Evolutionary conservation across 2,888 invertebrate genomes (phyloP).

Genomic region (Criorhina ranunculi): DNA sequence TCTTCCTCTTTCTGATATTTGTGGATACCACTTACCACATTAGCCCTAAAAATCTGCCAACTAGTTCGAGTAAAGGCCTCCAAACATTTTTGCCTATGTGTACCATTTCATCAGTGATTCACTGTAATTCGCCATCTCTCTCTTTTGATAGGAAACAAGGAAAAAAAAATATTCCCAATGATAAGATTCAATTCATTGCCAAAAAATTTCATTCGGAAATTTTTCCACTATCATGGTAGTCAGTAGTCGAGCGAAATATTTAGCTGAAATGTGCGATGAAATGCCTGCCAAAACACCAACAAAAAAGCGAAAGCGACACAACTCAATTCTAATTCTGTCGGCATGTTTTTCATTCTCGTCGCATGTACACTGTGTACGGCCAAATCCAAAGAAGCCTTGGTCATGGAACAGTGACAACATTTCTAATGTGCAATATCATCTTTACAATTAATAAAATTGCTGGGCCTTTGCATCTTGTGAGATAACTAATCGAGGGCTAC

Average conservation of each 20-base stretch:
- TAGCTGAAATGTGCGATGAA: constrained; percentile 39
- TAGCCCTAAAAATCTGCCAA: no score
- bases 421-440: constrained; percentile 41
- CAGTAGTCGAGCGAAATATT: constrained; percentile 41
- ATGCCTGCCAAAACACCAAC: constrained; percentile 9
- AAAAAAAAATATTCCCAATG: constrained; percentile 17
- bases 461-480: constrained; percentile 21
- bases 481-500: constrained; percentile 5
- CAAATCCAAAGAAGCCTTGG: constrained; percentile 15
- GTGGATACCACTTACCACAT: no score
- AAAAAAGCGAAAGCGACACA: not conserved
- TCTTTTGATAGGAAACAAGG: not conserved
- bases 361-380: no score
- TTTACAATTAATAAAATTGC: constrained; percentile 27
- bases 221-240: constrained; percentile 39
- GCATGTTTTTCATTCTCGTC: constrained; percentile 6
- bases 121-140: constrained; percentile 14
- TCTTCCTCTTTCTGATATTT: no score
- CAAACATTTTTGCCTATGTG: not conserved
- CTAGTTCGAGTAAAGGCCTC: not conserved
- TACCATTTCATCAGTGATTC: not conserved
- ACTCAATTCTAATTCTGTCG: constrained; percentile 30
- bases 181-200: constrained; percentile 38
- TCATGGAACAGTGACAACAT: constrained; percentile 54
- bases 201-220: constrained; percentile 17